Percentiles rank a stretch among this genome's conserved stretches.
Evolutionary conservation across 2,113 vertebrate genomes (phyloP).

Genomic region (Pyrgilauda ruficollis): DNA sequence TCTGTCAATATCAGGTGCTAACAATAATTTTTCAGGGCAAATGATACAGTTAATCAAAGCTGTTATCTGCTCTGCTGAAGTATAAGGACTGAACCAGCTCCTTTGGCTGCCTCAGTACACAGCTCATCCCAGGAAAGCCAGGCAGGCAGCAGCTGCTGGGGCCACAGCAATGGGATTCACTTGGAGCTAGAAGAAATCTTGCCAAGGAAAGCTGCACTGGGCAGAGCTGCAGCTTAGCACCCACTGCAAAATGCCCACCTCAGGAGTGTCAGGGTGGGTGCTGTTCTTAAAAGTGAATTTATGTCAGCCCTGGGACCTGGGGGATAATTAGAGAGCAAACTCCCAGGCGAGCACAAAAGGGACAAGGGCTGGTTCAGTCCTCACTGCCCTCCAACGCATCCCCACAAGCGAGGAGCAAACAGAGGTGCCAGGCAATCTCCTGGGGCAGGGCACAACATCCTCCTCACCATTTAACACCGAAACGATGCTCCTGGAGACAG

Average conservation of each 20-base stretch:
- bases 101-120: not conserved
- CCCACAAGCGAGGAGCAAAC: accelerated
- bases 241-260: not conserved
- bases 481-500: not conserved
- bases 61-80: not conserved
- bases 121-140: not conserved
- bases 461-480: not conserved
- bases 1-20: not conserved
- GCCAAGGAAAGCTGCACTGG: not conserved
- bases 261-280: not conserved
- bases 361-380: not conserved
- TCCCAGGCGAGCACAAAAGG: not conserved
- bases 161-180: not conserved
- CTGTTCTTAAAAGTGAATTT: not conserved
- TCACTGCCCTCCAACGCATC: not conserved
- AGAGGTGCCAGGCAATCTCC: not conserved
- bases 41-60: not conserved
- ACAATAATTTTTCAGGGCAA: not conserved
- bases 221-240: not conserved
- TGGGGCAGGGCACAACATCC: not conserved
- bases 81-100: not conserved
- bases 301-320: not conserved
- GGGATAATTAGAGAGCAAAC: not conserved
- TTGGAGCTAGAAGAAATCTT: not conserved
- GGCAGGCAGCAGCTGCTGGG: not conserved